Percentiles rank a stretch among this genome's conserved stretches.
Evolutionary conservation across 2,113 vertebrate species (phyloP).

Genomic region (Melanocharis versteri): DNA sequence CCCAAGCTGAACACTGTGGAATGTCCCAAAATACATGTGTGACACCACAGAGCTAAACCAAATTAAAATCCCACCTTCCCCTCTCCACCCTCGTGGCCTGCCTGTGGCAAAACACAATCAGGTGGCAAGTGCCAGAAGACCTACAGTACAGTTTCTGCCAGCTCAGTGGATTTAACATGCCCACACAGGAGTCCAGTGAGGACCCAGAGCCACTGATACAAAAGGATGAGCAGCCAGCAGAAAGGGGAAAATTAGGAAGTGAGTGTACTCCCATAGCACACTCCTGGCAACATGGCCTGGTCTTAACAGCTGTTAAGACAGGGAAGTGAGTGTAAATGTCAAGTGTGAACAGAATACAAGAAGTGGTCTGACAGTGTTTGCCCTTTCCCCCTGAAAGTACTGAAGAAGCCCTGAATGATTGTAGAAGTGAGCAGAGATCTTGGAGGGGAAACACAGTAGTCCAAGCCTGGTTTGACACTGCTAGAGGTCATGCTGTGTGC

Average conservation of each 20-base stretch:
- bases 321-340: not conserved
- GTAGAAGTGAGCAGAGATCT: not conserved
- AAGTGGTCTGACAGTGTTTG: not conserved
- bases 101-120: not conserved
- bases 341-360: not conserved
- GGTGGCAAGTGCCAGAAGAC: not conserved
- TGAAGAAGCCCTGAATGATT: not conserved
- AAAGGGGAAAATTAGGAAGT: not conserved
- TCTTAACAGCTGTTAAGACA: not conserved
- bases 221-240: not conserved
- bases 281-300: not conserved
- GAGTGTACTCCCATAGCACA: not conserved
- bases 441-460: not conserved
- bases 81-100: not conserved
- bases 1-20: not conserved
- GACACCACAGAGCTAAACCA: not conserved
- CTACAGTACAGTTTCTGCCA: not conserved
- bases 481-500: not conserved
- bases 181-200: not conserved
- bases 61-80: not conserved
- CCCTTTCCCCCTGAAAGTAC: not conserved
- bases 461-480: not conserved
- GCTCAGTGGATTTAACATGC: not conserved
- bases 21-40: not conserved
- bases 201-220: not conserved